Evolutionary conservation across 2,113 vertebrate genomes (phyloP), one percentile per base, ranked within the genome.

Genomic region (Polypterus bichir): DNA sequence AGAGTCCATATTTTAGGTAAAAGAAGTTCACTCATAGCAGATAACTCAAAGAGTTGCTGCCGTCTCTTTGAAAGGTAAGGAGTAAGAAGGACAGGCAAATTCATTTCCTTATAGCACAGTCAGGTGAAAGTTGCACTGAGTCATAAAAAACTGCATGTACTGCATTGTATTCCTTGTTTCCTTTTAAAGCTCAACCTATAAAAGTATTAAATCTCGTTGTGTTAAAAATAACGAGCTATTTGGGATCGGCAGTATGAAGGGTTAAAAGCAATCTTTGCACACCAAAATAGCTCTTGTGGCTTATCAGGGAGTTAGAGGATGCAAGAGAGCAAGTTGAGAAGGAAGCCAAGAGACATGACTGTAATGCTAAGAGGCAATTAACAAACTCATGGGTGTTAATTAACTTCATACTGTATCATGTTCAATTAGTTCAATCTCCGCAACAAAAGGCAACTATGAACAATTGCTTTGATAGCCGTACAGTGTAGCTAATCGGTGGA

Each of bases 401-500:
- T 87, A 88, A 88, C 83, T 87, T 87, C 83, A 82, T 84, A 87
- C 83, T 83, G 85, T 89, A 89, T 88, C 85, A 88, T 87, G 85
- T 88, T 88, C 82, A 89, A 89, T 91, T 89, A 86, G 83, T 86
- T 89, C 83, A 84, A 86, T 81, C 84, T 81, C 81, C 81, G 80
- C 83, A 88, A 89, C 88, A 90, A 91, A 75, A 91, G 86, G 83
- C 84, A 80, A 70, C 80, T 71, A 65, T 83, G 89, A 91, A 86
- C 83, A 87, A 89, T 88, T 87, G 87, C 83, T 89, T 83, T 90
- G 86, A 89, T 89, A 82, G 83, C 83, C 83, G 63, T 85, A 88
- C 83, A 87, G 86, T 88, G 89, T 91, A 91, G 85, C 89, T 91
- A 92, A 92, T 91, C 87, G 86, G 84, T 87, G 85, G 88, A 90